Evolutionary conservation across 1,140 invertebrate genomes (phyloP).

Genomic region (Saccostrea glomerata): DNA sequence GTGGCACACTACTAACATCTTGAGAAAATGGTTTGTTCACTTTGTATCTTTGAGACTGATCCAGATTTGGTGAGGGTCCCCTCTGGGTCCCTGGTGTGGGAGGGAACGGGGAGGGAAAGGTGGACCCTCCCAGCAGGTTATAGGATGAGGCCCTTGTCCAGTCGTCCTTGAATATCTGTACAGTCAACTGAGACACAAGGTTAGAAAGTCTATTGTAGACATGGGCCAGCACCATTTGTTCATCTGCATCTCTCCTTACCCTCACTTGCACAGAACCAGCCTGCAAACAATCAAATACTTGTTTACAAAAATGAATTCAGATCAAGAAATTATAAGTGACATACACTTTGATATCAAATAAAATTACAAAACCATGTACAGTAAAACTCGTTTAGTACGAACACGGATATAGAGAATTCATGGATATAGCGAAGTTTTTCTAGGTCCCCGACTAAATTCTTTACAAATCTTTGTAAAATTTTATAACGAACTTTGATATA

Average conservation of each 20-base stretch:
- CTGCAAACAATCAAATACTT: slow-evolving; percentile 73
- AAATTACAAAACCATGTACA: no score
- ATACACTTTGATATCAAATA: no score
- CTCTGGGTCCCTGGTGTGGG: slow-evolving; percentile 27
- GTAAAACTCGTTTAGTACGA: no score
- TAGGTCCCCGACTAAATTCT: no score
- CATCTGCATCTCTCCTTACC: slow-evolving; percentile 84
- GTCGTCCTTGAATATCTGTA: slow-evolving; percentile 83
- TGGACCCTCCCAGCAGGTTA: slow-evolving; percentile 56
- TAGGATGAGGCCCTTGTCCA: slow-evolving; percentile 76
- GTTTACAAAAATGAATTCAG: background rate
- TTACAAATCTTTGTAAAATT: no score
- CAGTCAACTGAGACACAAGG: slow-evolving; percentile 82
- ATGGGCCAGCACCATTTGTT: slow-evolving; percentile 83
- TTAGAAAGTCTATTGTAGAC: slow-evolving; percentile 82
- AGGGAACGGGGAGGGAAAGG: slow-evolving; percentile 56
- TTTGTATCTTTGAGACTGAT: slow-evolving; percentile 11
- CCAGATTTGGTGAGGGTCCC: slow-evolving; percentile 57
- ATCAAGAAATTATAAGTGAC: no score
- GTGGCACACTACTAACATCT: background rate
- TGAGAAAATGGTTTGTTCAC: slow-evolving; percentile 5
- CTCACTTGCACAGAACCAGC: slow-evolving; percentile 84
- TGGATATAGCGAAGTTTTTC: no score
- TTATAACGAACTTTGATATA: no score
- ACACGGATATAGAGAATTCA: no score